Base-by-base conservation (phyloP, 1,140 invertebrate genomes). In the Drosophila mauritiana region DNA sequence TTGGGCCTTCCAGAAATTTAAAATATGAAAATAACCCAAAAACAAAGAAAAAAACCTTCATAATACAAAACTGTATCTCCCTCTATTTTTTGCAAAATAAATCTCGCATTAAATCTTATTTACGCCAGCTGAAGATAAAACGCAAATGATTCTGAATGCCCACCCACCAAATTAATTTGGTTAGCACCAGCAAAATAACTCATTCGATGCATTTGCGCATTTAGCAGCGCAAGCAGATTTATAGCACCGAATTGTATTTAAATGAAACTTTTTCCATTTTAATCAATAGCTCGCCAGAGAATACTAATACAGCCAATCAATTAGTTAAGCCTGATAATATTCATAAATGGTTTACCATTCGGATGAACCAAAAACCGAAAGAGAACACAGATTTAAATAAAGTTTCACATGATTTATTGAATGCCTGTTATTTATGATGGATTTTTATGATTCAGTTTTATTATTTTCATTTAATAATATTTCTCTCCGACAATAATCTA, bases 401-500 rank as follows among this genome's bases (percentile, higher is more conserved):
- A 70, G 36, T 56, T 70, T 57, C 68, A 70, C 68, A 72, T 72
- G 68, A 72, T 79, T 61, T 49, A 70, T 69, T 58, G 40, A 73
- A 65, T 81, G 48, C 37, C 62, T 77, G 69, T 62, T 51, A 77
- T 68, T 77, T 51, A 45, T 62, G 48, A 43, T 70, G 48, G 42
- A 62, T 70, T 75, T 40, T 59, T 36, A 39, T 49, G 13, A 42
- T 72, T 80, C 46, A 51, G 57, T 58, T 27, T 73, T 61, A 63
- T 51, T 48, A 40, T 68, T 76, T 79, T 65, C 52, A 65, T 57
- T 81, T 76, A 53, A 65, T 69, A 72, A 53, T 51, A 58, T 39
- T 39, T 65, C 34, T 48, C 51, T 48, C 49, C 31, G 58, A 59
- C 84, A 89, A 89, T 89, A 84, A 89, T 84, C 85, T 89, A 89